Percentiles rank a stretch among this genome's conserved stretches.
Conservation (phyloP, 2,888 invertebrate genomes). For the Adelphocoris suturalis region DNA sequence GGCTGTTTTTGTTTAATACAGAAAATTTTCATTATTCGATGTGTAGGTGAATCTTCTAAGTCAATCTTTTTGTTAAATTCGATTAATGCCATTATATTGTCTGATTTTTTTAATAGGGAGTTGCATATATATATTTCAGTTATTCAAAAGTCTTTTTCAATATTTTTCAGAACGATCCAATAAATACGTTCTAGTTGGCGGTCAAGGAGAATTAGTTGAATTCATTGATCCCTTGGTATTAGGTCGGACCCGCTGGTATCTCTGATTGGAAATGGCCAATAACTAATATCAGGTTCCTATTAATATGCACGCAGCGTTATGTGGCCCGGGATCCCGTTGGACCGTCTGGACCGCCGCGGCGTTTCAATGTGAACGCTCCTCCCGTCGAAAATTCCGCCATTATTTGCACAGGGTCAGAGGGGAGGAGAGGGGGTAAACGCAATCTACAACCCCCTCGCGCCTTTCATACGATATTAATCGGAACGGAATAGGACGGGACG, state of each 20-base stretch:
- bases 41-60: too few relatives aligned
- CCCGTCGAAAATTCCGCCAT: background rate
- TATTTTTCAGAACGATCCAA: too few relatives aligned
- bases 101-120: too few relatives aligned
- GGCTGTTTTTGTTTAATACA: too few relatives aligned
- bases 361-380: background rate
- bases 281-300: background rate
- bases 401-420: background rate
- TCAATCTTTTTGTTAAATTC: too few relatives aligned
- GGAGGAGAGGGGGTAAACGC: background rate
- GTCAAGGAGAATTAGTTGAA: background rate
- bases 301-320: background rate
- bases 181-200: too few relatives aligned
- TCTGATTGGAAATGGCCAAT: background rate
- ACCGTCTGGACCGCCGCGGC: background rate
- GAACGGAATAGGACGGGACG: background rate
- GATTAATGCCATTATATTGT: too few relatives aligned
- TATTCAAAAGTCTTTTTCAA: too few relatives aligned
- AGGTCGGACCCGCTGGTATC: background rate
- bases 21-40: too few relatives aligned
- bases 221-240: background rate
- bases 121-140: too few relatives aligned
- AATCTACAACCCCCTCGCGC: background rate
- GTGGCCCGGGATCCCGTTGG: background rate
- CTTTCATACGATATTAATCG: background rate